Evolutionary conservation across 2,797 vertebrate genomes (phyloP).

Genomic region (Etheostoma nigrum): DNA sequence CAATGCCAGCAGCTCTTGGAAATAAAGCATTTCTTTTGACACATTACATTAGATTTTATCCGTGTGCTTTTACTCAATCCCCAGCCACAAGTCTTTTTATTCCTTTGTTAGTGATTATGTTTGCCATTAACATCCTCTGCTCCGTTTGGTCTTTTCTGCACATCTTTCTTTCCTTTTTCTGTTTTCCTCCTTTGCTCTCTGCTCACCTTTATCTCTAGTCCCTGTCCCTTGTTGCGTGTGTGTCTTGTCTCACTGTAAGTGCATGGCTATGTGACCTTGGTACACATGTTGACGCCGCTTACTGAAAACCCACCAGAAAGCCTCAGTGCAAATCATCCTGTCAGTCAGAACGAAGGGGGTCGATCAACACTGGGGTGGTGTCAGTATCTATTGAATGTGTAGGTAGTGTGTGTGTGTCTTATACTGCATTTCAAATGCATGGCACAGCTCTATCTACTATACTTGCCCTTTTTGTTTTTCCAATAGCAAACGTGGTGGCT

Average conservation of each 20-base stretch:
- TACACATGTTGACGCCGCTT: slow-evolving; percentile 19
- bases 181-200: not conserved
- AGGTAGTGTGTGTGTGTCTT: slow-evolving; percentile 18
- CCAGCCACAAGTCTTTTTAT: slow-evolving; percentile 33
- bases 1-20: slow-evolving; percentile 3
- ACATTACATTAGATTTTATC: slow-evolving; percentile 4
- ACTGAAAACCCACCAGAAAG: slow-evolving; percentile 22
- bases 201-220: slow-evolving; percentile 6
- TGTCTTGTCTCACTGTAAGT: slow-evolving; percentile 1
- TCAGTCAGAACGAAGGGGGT: slow-evolving; percentile 22
- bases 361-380: slow-evolving; percentile 4
- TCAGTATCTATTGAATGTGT: slow-evolving; percentile 9
- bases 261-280: slow-evolving; percentile 28
- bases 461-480: too few relatives aligned
- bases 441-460: too few relatives aligned
- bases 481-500: too few relatives aligned
- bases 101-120: slow-evolving; percentile 32
- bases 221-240: not conserved
- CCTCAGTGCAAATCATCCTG: slow-evolving; percentile 43
- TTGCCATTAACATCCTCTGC: slow-evolving; percentile 17
- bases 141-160: slow-evolving; percentile 6
- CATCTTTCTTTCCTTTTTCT: slow-evolving; percentile 2
- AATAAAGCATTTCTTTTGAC: slow-evolving; percentile 42
- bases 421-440: too few relatives aligned
- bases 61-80: slow-evolving; percentile 27